Base-by-base conservation (phyloP, 1,140 invertebrate genomes). In the Aphelenchoides avenae region DNA sequence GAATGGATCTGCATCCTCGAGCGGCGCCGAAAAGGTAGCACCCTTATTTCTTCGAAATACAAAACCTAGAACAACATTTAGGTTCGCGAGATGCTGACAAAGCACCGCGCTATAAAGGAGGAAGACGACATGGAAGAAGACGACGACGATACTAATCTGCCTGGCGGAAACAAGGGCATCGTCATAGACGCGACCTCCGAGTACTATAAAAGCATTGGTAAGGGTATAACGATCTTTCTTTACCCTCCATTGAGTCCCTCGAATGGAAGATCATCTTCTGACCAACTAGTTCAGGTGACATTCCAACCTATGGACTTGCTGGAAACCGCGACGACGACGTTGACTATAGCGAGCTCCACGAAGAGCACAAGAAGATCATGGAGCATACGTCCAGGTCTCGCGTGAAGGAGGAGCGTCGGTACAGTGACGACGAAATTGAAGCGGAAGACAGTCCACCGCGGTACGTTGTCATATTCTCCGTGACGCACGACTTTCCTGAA, bases 171-270 rank as follows among this genome's bases (percentile, higher is more conserved):
- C 24, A 29, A 37, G 7, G 30, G 39, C 13, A 54, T 67, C 24
- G 34, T 67, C 11, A 56, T 67, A 26, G 65, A 67, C 18, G 40
- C 65, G 4, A 67, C 65, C 3, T 49, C 57, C 11, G 65, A 67
- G 36, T 42, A 70, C 31, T 67, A 67, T 41, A 67, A 67, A 41
- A 39, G 55, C 2, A 70, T 67, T 26, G 65, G 61, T 57, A 20
- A 20, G 57, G 24, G 7, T 39, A 15, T 47, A 7, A 27, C 29
- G 31, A 18, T 46, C 30, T 13, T 44, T 44, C 11, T 44, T 11
- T 44, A 26, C 15, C 11, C 13, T 13, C 13, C 18, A 18, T 36
- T 36, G 18, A 36, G 18, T 36, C 13, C 18, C 18, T n/a, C 13
- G 34, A 13, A 13, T 36, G 34, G 34, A 18, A 36, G 34, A 36